Percentiles rank a stretch among this genome's conserved stretches.
Evolutionary conservation across 2,113 vertebrate genomes (phyloP).

Genomic region (Hippocampus guttulatus): DNA sequence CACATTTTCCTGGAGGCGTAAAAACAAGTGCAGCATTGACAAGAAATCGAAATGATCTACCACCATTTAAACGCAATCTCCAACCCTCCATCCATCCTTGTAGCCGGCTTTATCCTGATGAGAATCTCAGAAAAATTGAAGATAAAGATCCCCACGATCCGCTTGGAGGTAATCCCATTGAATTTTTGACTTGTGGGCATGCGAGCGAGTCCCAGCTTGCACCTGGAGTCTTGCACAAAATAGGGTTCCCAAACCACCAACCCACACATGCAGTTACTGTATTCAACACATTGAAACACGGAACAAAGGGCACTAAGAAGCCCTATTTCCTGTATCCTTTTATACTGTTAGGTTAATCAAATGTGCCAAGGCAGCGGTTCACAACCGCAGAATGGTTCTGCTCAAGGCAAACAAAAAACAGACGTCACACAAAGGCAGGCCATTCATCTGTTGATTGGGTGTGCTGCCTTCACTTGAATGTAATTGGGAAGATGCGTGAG

Average conservation of each 20-base stretch:
- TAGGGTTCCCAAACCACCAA: neutral
- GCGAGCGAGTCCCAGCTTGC: neutral
- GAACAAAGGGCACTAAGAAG: neutral
- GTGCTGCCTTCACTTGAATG: neutral
- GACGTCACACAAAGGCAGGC: neutral
- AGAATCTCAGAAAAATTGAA: neutral
- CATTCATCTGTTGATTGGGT: neutral
- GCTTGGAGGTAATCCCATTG: neutral
- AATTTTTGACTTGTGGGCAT: neutral
- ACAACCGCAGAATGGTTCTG: neutral
- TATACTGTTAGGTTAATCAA: neutral
- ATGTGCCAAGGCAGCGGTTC: neutral
- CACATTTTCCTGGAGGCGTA: neutral
- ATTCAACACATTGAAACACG: neutral
- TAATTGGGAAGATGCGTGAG: neutral
- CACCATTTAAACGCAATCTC: neutral
- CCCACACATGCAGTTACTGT: neutral
- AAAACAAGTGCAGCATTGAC: neutral
- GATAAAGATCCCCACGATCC: neutral
- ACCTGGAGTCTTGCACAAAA: neutral
- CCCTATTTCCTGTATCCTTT: no score
- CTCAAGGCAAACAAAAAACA: neutral
- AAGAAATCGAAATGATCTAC: neutral
- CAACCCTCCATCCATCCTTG: neutral
- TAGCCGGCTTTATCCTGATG: neutral